These are phyloP conservation scores for Sorex maritimensis DNA, from an alignment of 2,797 vertebrate species.

Conservation along the genomic window DNA sequence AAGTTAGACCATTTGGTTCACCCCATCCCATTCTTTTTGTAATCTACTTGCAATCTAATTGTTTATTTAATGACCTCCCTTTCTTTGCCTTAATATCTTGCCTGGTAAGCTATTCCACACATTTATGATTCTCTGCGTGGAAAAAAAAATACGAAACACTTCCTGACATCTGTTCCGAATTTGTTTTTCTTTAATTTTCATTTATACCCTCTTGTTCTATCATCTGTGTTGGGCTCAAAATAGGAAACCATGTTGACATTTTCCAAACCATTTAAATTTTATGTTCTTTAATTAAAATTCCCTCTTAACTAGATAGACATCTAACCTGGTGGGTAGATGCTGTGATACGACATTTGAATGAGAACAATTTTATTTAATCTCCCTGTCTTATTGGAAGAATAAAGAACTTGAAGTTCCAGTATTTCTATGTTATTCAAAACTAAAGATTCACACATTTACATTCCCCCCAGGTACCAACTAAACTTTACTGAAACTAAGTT, in stretches of 20 bases:
- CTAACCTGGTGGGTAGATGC: constrained; percentile 85
- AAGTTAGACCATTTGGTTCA: constrained; percentile 70
- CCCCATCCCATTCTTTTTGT: constrained; percentile 73
- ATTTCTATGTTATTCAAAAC: constrained; percentile 49
- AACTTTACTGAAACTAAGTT: background rate
- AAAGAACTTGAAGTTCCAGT: constrained; percentile 44
- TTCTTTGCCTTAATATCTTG: constrained; percentile 87
- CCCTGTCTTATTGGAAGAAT: background rate
- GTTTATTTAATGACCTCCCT: constrained; percentile 87
- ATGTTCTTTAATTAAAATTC: constrained; percentile 91
- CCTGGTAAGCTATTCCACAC: constrained; percentile 89
- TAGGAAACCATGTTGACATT: constrained; percentile 92
- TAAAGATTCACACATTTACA: constrained; percentile 68
- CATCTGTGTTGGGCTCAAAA: constrained; percentile 92
- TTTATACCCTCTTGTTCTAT: constrained; percentile 91
- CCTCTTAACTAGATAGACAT: constrained; percentile 85
- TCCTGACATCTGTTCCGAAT: constrained; percentile 92
- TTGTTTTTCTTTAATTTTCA: constrained; percentile 92
- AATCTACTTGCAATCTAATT: constrained; percentile 87
- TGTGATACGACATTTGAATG: constrained; percentile 69
- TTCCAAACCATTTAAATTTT: constrained; percentile 91
- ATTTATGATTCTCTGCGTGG: constrained; percentile 88
- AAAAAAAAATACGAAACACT: constrained; percentile 84
- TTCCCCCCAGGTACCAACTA: constrained; percentile 22
- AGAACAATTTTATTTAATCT: constrained; percentile 51